Evolutionary conservation across 2,113 vertebrate genomes (phyloP).

Genomic region (Ornithorhynchus anatinus): DNA sequence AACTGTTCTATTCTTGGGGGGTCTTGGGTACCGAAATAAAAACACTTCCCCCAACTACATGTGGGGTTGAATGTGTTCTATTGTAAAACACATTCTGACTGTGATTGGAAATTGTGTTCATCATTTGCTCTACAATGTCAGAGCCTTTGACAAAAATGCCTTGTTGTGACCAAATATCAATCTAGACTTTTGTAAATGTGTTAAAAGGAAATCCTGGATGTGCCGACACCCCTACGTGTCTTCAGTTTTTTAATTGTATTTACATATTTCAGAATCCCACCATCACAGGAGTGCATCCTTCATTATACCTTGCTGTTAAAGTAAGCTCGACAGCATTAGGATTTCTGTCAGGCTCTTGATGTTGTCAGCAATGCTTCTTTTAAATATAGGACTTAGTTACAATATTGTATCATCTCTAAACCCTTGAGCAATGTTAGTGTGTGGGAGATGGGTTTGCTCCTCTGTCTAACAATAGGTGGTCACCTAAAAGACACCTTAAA

Average conservation of each 20-base stretch:
- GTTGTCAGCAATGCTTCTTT: conserved; percentile 13
- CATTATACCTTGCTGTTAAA: conserved; percentile 23
- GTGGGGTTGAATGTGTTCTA: conserved; percentile 36
- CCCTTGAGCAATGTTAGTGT: conserved; percentile 14
- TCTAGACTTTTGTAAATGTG: conserved; percentile 24
- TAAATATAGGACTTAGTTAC: background rate
- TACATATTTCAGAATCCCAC: conserved; percentile 30
- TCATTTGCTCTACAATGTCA: conserved; percentile 47
- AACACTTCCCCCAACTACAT: conserved; percentile 41
- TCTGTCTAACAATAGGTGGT: conserved; percentile 56
- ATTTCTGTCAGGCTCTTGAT: conserved; percentile 33
- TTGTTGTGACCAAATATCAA: conserved; percentile 13
- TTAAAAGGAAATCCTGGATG: conserved; percentile 19
- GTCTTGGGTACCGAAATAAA: conserved; percentile 35
- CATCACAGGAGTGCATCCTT: conserved; percentile 21
- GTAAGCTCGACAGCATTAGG: conserved; percentile 37
- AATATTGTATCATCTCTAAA: conserved; percentile 10
- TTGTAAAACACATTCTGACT: conserved; percentile 37
- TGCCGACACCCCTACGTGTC: conserved; percentile 36
- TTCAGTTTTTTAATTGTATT: conserved; percentile 32
- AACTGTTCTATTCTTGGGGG: conserved; percentile 17
- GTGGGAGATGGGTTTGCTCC: background rate
- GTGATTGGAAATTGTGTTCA: conserved; percentile 33
- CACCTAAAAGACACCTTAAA: conserved; percentile 30
- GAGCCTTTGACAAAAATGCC: conserved; percentile 35